Conservation (phyloP, 2,797 vertebrate species). For the Microcaecilia unicolor region DNA sequence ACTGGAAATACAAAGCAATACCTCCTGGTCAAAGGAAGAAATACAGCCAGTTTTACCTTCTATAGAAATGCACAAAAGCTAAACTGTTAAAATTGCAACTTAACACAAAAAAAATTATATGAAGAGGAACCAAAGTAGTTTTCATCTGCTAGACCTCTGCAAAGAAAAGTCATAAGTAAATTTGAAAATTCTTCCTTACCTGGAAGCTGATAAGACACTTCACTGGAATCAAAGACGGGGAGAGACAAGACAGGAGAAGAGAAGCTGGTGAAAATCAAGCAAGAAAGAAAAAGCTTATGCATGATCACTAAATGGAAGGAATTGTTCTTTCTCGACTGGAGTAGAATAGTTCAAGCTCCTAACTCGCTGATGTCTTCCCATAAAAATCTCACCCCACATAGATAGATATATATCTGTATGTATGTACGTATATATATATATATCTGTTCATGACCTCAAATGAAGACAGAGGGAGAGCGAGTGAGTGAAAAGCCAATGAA, state of each 20-base stretch:
- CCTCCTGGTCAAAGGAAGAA: too few relatives aligned
- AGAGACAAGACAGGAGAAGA: constrained; percentile 24
- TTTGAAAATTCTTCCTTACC: constrained; percentile 43
- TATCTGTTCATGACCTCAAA: constrained; percentile 43
- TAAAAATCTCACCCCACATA: constrained; percentile 16
- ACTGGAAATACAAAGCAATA: too few relatives aligned
- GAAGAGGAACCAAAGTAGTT: too few relatives aligned
- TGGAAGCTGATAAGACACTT: constrained; percentile 25
- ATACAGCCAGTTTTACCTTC: too few relatives aligned
- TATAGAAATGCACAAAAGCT: too few relatives aligned
- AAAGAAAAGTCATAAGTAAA: too few relatives aligned
- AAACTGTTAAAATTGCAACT: too few relatives aligned
- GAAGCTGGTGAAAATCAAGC: constrained; percentile 31
- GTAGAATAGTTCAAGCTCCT: neutral
- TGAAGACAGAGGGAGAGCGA: constrained; percentile 33
- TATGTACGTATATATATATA: too few relatives aligned
- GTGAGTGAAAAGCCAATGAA: constrained; percentile 20
- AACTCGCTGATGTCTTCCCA: constrained; percentile 8
- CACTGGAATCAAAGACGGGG: constrained; percentile 20
- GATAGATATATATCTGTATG: too few relatives aligned
- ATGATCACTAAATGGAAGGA: constrained; percentile 6
- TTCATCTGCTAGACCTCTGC: too few relatives aligned
- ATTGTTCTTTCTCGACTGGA: neutral
- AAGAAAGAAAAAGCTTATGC: constrained; percentile 37
- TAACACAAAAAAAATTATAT: too few relatives aligned